Conservation (phyloP, 2,113 vertebrate genomes). For the Protomyctophum bolini region DNA sequence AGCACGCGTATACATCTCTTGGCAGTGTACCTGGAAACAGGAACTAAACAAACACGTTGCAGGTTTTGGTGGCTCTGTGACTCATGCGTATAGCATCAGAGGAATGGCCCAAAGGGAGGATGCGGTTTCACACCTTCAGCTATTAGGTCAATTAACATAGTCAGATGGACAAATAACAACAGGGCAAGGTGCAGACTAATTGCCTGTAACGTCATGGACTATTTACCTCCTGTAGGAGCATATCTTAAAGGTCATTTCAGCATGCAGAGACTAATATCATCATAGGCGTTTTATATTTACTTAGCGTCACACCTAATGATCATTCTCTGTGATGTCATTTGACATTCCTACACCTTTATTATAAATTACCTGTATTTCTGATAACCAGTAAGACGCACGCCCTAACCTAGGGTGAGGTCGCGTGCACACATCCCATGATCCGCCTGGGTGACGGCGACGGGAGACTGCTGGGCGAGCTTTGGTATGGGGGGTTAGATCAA, state of each 20-base stretch:
- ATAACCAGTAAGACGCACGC: too few species aligned
- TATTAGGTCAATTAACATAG: constrained; percentile 15
- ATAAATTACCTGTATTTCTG: too few species aligned
- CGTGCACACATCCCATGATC: too few species aligned
- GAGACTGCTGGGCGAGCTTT: too few species aligned
- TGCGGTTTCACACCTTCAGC: constrained; percentile 17
- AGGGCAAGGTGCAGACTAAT: neutral
- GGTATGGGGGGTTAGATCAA: too few species aligned
- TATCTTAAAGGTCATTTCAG: neutral
- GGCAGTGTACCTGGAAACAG: constrained; percentile 15
- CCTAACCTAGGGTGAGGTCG: too few species aligned
- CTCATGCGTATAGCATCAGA: constrained; percentile 48
- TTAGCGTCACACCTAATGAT: constrained; percentile 6
- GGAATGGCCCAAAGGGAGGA: constrained; percentile 47
- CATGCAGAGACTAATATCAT: neutral
- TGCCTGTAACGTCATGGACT: neutral
- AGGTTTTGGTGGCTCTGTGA: constrained; percentile 44
- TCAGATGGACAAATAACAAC: constrained; percentile 7
- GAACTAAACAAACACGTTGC: neutral
- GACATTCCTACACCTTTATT: too few species aligned
- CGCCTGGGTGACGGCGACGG: too few species aligned
- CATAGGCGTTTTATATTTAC: too few species aligned
- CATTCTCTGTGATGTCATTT: neutral
- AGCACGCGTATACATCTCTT: neutral
- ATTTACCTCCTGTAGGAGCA: neutral